phyloP scores from a whole-genome alignment of 2,113 vertebrate species.

The Cervus canadensis region DNA sequence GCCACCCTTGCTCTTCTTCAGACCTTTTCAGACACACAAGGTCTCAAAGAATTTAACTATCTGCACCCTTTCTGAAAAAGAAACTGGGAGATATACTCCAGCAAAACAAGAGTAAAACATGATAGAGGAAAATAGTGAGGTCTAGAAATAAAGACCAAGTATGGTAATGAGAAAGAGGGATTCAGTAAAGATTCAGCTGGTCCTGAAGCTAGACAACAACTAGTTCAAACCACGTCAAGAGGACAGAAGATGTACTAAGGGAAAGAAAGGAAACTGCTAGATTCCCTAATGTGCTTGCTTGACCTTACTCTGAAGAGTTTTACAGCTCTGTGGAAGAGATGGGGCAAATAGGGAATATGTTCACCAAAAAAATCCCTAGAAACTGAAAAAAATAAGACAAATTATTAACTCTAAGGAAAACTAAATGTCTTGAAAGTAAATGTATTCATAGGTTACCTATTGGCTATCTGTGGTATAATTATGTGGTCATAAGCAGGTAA shows the following conservation, averaged over 20 bases:
- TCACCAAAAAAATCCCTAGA: neutral
- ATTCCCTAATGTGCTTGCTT: neutral
- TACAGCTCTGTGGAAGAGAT: neutral
- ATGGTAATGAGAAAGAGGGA: neutral
- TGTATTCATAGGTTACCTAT: neutral
- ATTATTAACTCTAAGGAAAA: conserved; percentile 19
- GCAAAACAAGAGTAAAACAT: neutral
- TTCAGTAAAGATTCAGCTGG: neutral
- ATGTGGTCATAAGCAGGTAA: neutral
- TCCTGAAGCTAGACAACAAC: neutral
- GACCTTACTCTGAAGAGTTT: neutral
- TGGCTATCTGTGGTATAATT: neutral
- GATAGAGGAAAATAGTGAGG: neutral
- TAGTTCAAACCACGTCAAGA: neutral
- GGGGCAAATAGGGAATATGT: neutral
- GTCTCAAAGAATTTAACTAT: neutral
- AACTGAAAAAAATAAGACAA: neutral
- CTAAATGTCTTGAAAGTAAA: conserved; percentile 14
- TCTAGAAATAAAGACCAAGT: neutral
- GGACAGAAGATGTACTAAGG: neutral
- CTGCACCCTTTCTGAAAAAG: neutral
- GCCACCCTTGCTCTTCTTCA: neutral
- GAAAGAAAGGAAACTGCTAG: neutral
- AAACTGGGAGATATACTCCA: neutral
- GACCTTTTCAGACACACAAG: neutral